Evolutionary conservation across 2,797 vertebrate species (phyloP).

Genomic region (Tokudaia muenninki): DNA sequence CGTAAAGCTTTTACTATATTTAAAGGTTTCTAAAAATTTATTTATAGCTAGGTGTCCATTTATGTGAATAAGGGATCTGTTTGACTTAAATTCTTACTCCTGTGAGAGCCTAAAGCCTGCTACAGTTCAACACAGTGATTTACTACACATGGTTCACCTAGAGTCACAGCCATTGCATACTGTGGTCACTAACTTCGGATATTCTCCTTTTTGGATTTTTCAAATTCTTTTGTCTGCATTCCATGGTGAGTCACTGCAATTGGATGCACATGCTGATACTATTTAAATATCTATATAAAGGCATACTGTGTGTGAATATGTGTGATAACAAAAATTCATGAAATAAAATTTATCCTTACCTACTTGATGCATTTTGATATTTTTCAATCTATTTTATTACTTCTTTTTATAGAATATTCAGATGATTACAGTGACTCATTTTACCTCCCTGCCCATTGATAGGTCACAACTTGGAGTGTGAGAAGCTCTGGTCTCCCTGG

Average conservation of each 20-base stretch:
- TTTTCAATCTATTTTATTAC: constrained; percentile 33
- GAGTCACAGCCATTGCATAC: constrained; percentile 37
- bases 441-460: neutral
- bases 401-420: constrained; percentile 53
- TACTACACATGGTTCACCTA: constrained; percentile 20
- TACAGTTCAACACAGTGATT: constrained; percentile 32
- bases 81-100: neutral
- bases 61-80: neutral
- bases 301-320: neutral
- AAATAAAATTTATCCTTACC: constrained; percentile 21
- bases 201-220: constrained; percentile 46
- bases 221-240: constrained; percentile 45
- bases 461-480: neutral
- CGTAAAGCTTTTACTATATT: constrained; percentile 46
- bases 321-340: constrained; percentile 10
- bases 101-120: constrained; percentile 29
- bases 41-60: constrained; percentile 28
- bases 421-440: constrained; percentile 5
- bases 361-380: neutral
- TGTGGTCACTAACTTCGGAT: neutral
- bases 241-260: neutral
- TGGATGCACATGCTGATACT: neutral
- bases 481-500: neutral
- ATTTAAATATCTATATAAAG: neutral
- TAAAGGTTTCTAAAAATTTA: constrained; percentile 24